Conservation (phyloP, 2,113 vertebrate species). For the Falco punctatus region DNA sequence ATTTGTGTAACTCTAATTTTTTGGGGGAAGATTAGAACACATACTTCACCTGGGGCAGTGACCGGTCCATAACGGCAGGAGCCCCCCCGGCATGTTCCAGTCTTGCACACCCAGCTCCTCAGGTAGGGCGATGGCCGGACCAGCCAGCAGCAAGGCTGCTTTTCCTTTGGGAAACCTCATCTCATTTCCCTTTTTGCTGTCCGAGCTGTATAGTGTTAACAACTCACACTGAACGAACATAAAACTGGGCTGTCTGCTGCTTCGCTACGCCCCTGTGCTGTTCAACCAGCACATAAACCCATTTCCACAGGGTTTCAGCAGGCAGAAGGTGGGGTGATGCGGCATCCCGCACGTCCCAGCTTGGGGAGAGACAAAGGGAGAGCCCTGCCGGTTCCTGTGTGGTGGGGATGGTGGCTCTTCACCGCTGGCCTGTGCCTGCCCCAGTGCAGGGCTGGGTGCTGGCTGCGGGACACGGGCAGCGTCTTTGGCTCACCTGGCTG, state of each 20-base stretch:
- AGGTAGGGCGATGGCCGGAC: fast-evolving
- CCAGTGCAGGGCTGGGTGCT: too few relatives aligned
- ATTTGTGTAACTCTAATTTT: conserved; percentile 36
- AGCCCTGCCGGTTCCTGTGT: neutral
- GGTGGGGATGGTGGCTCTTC: too few relatives aligned
- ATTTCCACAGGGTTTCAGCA: too few relatives aligned
- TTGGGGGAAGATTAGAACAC: fast-evolving
- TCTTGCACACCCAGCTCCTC: fast-evolving
- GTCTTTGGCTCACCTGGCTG: too few relatives aligned
- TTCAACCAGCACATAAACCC: too few relatives aligned
- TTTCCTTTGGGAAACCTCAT: too few relatives aligned
- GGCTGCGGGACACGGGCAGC: neutral
- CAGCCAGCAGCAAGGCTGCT: too few relatives aligned
- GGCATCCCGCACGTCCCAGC: too few relatives aligned
- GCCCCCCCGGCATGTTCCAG: fast-evolving
- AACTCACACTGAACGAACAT: fast-evolving
- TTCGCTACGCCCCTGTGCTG: neutral
- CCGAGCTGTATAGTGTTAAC: fast-evolving
- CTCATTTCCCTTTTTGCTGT: neutral
- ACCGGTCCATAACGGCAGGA: fast-evolving
- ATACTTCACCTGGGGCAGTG: neutral
- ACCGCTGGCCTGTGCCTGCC: neutral
- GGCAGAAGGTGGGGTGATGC: too few relatives aligned
- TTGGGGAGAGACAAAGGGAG: neutral
- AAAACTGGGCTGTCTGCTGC: fast-evolving